Evolutionary conservation across 2,888 invertebrate species (phyloP), one percentile per base, ranked within the genome.

Genomic region (Pyrgus malvae): DNA sequence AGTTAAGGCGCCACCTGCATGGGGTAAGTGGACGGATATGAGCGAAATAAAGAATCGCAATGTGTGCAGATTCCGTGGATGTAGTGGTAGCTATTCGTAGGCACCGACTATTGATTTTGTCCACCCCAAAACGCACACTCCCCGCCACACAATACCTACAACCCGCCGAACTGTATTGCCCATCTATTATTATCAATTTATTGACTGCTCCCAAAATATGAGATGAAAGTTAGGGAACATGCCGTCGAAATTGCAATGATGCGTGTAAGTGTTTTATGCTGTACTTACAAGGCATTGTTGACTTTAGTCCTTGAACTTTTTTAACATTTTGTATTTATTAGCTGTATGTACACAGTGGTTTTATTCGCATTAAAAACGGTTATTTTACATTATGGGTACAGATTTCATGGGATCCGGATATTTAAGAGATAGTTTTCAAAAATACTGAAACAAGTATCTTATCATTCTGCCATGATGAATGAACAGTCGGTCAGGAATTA

Each of bases 21-120:
- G 84, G 78, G 69, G 72, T 67, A 67, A 66, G 69, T 69, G 72
- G 69, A 72, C 68, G 74, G 73, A 80, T 76, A 74, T 78, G 72
- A 75, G 71, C 69, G 71, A 73, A 79, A 83, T 84, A 83, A 85
- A 84, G 80, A 83, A 78, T 80, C 73, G 76, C 79, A 74, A 76
- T 81, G 85, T 86, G 87, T 85, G 85, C 83, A 80, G 73, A 85
- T 78, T 76, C 73, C 75, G 73, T 69, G 75, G 67, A 66, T 78
- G 79, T 83, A 77, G 79, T 66, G 62, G 83, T 78, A 76, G 82
- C 78, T 82, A 82, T 80, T 83, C 79, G 78, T 78, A 78, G 81
- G 79, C 77, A 76, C 73, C 74, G 78, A 83, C 79, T 89, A 90
- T 90, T 86, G 89, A 90, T 90, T 89, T 89, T 88, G 84, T 86